Evolutionary conservation across 2,797 vertebrate species (phyloP).

Genomic region (Thunnus albacares): DNA sequence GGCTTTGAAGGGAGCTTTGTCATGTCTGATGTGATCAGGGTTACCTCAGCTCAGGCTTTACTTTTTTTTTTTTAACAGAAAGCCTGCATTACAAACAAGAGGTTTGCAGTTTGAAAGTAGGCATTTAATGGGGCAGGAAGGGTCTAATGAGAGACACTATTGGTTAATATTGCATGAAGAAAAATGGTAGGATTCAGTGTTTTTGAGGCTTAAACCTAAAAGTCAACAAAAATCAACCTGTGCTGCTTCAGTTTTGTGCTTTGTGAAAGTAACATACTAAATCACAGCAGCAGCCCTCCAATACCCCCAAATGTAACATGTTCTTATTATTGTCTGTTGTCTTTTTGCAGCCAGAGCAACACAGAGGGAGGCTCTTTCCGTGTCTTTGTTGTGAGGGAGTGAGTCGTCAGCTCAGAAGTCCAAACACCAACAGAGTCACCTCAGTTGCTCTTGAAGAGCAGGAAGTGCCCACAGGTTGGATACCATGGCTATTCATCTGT

Average conservation of each 20-base stretch:
- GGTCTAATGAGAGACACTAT: neutral
- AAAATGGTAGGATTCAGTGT: neutral
- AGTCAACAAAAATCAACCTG: neutral
- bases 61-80: neutral
- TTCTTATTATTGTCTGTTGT: conserved; percentile 43
- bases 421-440: conserved; percentile 55
- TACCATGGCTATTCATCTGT: conserved; percentile 53
- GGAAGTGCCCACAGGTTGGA: conserved; percentile 65
- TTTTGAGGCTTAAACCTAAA: neutral
- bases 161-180: neutral
- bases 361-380: conserved; percentile 85
- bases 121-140: neutral
- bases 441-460: conserved; percentile 63
- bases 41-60: too few species aligned
- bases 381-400: conserved; percentile 84
- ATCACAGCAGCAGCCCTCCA: neutral
- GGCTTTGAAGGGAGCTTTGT: neutral
- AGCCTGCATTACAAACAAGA: neutral
- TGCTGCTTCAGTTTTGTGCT: neutral
- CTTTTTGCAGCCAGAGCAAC: conserved; percentile 82
- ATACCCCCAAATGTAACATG: conserved; percentile 12
- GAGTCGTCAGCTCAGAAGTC: conserved; percentile 50
- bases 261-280: neutral
- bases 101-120: neutral
- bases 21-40: neutral